Evolutionary conservation across 2,113 vertebrate genomes (phyloP), one percentile per base, ranked within the genome.

Genomic region (Haliaeetus leucogaster): DNA sequence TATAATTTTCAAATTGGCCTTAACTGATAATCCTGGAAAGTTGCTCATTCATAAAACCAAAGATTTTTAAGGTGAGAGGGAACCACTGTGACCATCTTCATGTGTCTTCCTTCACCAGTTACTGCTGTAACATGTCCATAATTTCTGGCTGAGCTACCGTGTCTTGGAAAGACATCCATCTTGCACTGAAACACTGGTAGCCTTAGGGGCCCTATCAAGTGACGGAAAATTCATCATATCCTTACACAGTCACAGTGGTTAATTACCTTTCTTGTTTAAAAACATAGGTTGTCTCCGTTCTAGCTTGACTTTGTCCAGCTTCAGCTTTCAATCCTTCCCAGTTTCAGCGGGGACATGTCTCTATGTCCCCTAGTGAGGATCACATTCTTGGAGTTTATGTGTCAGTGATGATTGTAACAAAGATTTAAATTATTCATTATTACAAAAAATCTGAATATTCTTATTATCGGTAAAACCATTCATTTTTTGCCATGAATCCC

Each of bases 221-320:
- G 89, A 85, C n/a, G 27, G 82, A 68, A 93, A 89, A 96, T 85
- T 85, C 65, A 85, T 86, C 91, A 91, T 68, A 30, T 82, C 86
- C 48, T 84, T 76, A 82, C 65, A 71, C 45, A 87, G 43, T 42
- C 63, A 53, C 58, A 93, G 55, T 52, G 34, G 52, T 89, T 84
- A 95, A 92, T 90, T 92, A 89, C 38, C 20, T 77, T 61, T 73
- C 80, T 59, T 59, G 59, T 86, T 96, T 70, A 78, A 82, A 93
- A 91, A 89, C 16, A 56, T 2, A 58, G 29, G 5, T 63, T 89
- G 45, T 45, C 32, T 86, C 59, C 42, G 62, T 66, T 91, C 45
- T 58, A 58, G 55, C 59, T 73, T 88, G 85, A 79, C 14, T 93
- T 85, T 79, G 61, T 71, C 48, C 38, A 81, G 38, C 36, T 84